Evolutionary conservation across 2,113 vertebrate species (phyloP), one percentile per base, ranked within the genome.

Genomic region (Capreolus pygargus): DNA sequence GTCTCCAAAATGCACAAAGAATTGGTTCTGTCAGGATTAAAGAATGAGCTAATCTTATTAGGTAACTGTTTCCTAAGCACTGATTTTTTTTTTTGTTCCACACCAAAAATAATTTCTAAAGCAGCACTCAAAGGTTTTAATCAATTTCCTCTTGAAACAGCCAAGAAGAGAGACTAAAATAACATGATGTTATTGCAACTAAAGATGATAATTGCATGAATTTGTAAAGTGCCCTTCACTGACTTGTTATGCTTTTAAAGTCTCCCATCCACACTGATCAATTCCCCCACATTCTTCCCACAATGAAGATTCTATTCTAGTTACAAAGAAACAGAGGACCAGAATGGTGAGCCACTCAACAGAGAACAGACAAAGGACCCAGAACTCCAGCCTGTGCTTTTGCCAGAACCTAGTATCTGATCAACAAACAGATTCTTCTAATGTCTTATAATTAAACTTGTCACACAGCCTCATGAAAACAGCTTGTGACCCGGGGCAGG

Each of bases 131-230:
- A 85, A 88, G 52, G 67, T 86, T 94, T 98, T 91, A 94, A 95
- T 92, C 94, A 94, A 96, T 95, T 96, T 96, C 86, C 82, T 96
- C 74, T 85, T 6, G 17, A 87, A 96, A 96, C 27, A 50, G 95
- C 83, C 93, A 96, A 98, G 95, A 74, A 97, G 85, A 91, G 45
- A 96, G 64, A 97, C 88, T 45, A 89, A 97, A 98, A 97, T 94
- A 94, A 88, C 1, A 8, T 67, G 70, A 67, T 61, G 33, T 67
- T 86, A 58, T 50, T 93, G 83, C 70, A 86, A 67, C 79, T 54
- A 84, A 92, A 95, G 96, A 97, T 50, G 88, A 43, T 92, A 97
- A 95, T 14, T 84, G 86, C 83, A 23, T 81, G 61, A 70, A 97
- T 81, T 91, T 8, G n/a, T 86, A 85, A 92, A 96, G 96, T 78